phyloP scores from a whole-genome alignment of 2,888 invertebrate species.

The Eurytoma adleriae region DNA sequence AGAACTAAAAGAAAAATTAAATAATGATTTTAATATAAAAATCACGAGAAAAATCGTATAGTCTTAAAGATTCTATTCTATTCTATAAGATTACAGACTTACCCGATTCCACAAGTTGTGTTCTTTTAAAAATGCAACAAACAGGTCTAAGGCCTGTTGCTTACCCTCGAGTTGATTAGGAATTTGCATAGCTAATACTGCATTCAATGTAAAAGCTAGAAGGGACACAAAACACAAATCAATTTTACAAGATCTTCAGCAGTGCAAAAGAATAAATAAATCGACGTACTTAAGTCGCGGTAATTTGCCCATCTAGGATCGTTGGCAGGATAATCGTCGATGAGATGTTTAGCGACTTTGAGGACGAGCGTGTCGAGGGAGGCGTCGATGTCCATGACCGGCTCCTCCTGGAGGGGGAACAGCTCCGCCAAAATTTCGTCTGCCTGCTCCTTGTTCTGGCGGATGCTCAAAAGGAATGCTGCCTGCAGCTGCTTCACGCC shows the following conservation, averaged over 20 bases:
- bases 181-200: slow-evolving; percentile 86
- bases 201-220: slow-evolving; percentile 70
- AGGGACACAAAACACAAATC: slow-evolving; percentile 4
- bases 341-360: slow-evolving; percentile 84
- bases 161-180: slow-evolving; percentile 92
- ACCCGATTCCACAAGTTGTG: slow-evolving; percentile 83
- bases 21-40: slow-evolving; percentile 10
- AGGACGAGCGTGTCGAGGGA: slow-evolving; percentile 81
- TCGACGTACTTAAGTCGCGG: slow-evolving; percentile 68
- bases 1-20: slow-evolving; percentile 71
- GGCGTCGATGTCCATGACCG: slow-evolving; percentile 76
- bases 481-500: slow-evolving; percentile 70
- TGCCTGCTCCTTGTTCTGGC: slow-evolving; percentile 73
- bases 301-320: slow-evolving; percentile 88
- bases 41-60: no score
- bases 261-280: neutral
- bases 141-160: slow-evolving; percentile 86
- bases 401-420: slow-evolving; percentile 75
- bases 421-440: slow-evolving; percentile 77
- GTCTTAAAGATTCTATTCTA: no score
- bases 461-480: slow-evolving; percentile 71
- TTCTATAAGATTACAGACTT: slow-evolving; percentile 48
- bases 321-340: slow-evolving; percentile 92
- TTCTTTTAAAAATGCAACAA: slow-evolving; percentile 86
- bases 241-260: neutral